Base-by-base conservation (phyloP, 2,888 invertebrate genomes). In the Acleris laterana region DNA sequence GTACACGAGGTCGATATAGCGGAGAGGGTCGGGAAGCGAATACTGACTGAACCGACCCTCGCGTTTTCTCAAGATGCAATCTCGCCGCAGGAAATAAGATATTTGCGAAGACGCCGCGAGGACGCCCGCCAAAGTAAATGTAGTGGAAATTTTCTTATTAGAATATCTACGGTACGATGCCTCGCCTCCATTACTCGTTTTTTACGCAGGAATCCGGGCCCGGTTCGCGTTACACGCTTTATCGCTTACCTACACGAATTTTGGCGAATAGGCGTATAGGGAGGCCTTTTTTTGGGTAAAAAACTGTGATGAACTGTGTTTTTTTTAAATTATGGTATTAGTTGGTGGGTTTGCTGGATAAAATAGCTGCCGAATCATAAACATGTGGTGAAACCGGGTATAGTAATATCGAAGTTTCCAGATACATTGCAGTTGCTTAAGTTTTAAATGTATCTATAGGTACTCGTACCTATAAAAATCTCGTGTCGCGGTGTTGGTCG, bases 91-190 rank as follows among this genome's bases (percentile, higher is more conserved):
- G 93, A 93, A 93, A 93, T 93, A 93, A 93, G 93, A 93, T 93
- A 93, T 93, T 93, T 93, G 93, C 93, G 85, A 89, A 93, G 93
- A 93, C 93, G 93, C 93, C 89, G 90, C 93, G 90, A 89, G 86
- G 87, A 86, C 86, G 88, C 89, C 88, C 88, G 88, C 87, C 88
- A 87, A 87, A 89, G 90, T 93, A 93, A 93, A 93, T 90, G 91
- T 94, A 94, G 88, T 93, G 93, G 93, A 93, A 93, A 93, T 93
- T 93, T 93, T 93, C 93, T 91, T 93, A 93, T 93, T 93, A 93
- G 91, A 92, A 92, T 93, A 90, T 91, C 91, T 86, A 90, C 91
- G 93, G 83, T 90, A 89, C 90, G 92, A 88, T 90, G 91, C 91
- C 86, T 90, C 85, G 83, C 80, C 80, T 80, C 82, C 81, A 86